Percentiles rank a stretch among this genome's conserved stretches.
Conservation (phyloP, 2,113 vertebrate genomes). For the Hippocampus abdominalis region DNA sequence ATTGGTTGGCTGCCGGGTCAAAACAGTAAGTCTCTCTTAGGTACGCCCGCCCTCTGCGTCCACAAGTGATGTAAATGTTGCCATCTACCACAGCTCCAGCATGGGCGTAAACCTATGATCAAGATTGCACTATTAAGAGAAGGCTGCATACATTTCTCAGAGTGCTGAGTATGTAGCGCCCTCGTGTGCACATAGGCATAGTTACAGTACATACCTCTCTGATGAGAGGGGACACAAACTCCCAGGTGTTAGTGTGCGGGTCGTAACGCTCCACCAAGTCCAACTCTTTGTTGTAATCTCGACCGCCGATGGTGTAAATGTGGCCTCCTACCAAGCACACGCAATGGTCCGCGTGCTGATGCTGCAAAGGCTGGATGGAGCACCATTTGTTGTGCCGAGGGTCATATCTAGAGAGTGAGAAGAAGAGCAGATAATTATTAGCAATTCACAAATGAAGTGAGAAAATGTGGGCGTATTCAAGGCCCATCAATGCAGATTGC, state of each 20-base stretch:
- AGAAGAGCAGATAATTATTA: background rate
- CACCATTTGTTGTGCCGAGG: constrained; percentile 94
- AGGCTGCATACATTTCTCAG: background rate
- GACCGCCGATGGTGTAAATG: constrained; percentile 90
- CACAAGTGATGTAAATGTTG: constrained; percentile 89
- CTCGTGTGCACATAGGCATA: constrained; percentile 33
- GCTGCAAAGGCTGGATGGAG: constrained; percentile 85
- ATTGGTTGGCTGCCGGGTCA: constrained; percentile 77
- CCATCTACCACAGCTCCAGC: constrained; percentile 82
- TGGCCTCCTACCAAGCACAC: constrained; percentile 83
- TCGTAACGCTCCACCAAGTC: constrained; percentile 90
- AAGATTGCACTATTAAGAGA: background rate
- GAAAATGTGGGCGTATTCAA: background rate
- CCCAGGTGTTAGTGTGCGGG: constrained; percentile 87
- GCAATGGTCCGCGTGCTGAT: constrained; percentile 89
- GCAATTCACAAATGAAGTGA: background rate
- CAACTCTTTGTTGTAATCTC: constrained; percentile 88
- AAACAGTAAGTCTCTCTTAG: constrained; percentile 87
- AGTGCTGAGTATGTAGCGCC: constrained; percentile 12
- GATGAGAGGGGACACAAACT: constrained; percentile 82
- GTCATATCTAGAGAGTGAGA: constrained; percentile 80
- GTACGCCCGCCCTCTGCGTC: constrained; percentile 82
- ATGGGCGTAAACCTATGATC: constrained; percentile 86
- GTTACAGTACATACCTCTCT: constrained; percentile 75
- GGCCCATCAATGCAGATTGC: background rate